Conservation (phyloP, 2,888 invertebrate genomes). For the Shargacucullia verbasci region DNA sequence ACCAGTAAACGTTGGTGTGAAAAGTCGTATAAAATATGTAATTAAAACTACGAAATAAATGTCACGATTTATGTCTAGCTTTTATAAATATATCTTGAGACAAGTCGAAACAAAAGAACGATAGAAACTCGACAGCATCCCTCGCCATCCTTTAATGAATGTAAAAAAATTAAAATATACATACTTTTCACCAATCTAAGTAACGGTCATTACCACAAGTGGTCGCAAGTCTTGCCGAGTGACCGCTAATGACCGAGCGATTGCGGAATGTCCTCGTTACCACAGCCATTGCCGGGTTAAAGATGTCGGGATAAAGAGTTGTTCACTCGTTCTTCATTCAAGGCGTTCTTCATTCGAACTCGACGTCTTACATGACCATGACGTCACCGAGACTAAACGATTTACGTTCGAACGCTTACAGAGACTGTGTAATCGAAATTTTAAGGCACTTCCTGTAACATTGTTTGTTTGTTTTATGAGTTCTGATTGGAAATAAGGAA, state of each 20-base stretch:
- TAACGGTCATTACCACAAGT: constrained; percentile 58
- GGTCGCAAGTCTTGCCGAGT: constrained; percentile 68
- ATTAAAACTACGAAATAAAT: no score
- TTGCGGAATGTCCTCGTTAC: constrained; percentile 80
- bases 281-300: constrained; percentile 68
- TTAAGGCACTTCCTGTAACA: constrained; percentile 54
- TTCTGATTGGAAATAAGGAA: constrained; percentile 51
- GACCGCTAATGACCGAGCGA: constrained; percentile 80
- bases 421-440: constrained; percentile 57
- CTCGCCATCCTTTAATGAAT: constrained; percentile 30
- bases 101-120: constrained; percentile 14
- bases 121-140: constrained; percentile 4
- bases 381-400: constrained; percentile 52
- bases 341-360: constrained; percentile 40
- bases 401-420: constrained; percentile 48
- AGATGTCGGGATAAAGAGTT: constrained; percentile 70
- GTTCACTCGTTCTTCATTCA: constrained; percentile 57
- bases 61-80: no score
- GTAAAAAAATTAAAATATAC: constrained; percentile 12
- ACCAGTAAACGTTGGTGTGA: no score
- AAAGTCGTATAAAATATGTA: no score
- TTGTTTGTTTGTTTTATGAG: constrained; percentile 52
- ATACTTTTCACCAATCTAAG: constrained; percentile 43
- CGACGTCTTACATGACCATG: constrained; percentile 57
- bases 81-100: no score